Base-by-base conservation (phyloP, 2,888 invertebrate species). In the Odontocolon sp. region DNA sequence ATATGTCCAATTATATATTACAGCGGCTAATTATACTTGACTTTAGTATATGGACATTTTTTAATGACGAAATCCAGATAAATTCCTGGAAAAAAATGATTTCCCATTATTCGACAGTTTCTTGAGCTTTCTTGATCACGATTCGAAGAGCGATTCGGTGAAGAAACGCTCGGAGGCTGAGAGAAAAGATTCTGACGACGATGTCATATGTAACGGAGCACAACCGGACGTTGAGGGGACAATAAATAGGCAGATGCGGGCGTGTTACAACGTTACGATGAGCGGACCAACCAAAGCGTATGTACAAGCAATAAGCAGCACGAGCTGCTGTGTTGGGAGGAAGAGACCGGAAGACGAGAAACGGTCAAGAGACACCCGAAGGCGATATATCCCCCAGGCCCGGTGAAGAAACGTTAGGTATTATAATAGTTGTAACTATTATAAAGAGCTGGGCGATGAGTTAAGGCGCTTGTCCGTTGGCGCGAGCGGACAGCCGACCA, bases 341-440 rank as follows among this genome's bases (percentile, higher is more conserved):
- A 77, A 74, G 59, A 64, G 56, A 74, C 69, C 77, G 74, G 77
- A 74, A 77, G 74, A 70, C 64, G 68, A 57, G 69, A 66, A 31
- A 47, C 63, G 77, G 56, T 72, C 67, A 61, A 56, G 11, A 45
- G 23, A 66, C 31, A 33, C 63, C 77, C 59, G 18, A 66, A 54
- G 77, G 74, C 54, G 42, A 56, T 64, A 70, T 45, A 69, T 50
- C 64, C 74, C 52, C 68, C 36, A 14, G 71, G 64, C 64, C 50
- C 77, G 77, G 74, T 50, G 50, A 66, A 77, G 77, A 70, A 69
- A 66, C 77, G 74, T 74, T 77, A 77, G 67, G 50, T 68, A 72
- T 72, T 77, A 77, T 72, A 74, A 74, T 68, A 63, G 74, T 61
- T 61, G 61, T 47, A 59, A 71, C 57, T 64, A 69, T 76, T 71